Base-by-base conservation (phyloP, 35 echinoderm and acorn worm genomes). In the Nesometra sesokonis region DNA sequence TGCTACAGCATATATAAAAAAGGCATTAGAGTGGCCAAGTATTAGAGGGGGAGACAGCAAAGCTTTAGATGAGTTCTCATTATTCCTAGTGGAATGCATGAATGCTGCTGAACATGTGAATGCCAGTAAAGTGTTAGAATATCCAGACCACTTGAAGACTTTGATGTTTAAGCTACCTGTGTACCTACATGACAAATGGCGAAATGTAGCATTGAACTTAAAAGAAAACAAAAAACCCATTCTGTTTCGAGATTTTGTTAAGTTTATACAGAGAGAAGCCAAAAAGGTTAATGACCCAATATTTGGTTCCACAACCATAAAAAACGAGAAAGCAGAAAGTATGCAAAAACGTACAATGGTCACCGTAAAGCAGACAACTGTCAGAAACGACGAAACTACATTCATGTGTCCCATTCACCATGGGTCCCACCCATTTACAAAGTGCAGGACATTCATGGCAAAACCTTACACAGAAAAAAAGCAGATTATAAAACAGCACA, bases 391-490 rank as follows among this genome's bases (percentile, higher is more conserved):
- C 23, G 21, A 27, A 67, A 27, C 2, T 9, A 2, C 23, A 2
- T 17, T 67, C 8, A 67, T 67, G n/a, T 92, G 90, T 27, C 90
- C 90, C 13, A 88, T 92, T 0, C 90, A 92, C 30, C 77, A 77
- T 0, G 83, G 46, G 36, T 86, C 90, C 15, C 90, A 88, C 46
- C 86, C 90, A 0, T 43, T 92, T 7, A 78, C 36, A 32, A 92
- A 46, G 33, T 88, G 86, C 46, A 34, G 90, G 13, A 57, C 52
- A 29, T 92, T 92, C 67, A 27, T 46, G 33, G 31, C 35, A 21
- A 86, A 86, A 33, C 33, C 89, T 29, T 32, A 87, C 35, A 17
- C 76, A 0, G 90, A 87, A 17, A 91, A 82, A 21, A 87, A 84
- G 34, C 23, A 33, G 4, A 78, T 33, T 40, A 46, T 91, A 30